Percentiles rank a stretch among this genome's conserved stretches.
Evolutionary conservation across 2,113 vertebrate species (phyloP).

Genomic region (Arizona elegans): DNA sequence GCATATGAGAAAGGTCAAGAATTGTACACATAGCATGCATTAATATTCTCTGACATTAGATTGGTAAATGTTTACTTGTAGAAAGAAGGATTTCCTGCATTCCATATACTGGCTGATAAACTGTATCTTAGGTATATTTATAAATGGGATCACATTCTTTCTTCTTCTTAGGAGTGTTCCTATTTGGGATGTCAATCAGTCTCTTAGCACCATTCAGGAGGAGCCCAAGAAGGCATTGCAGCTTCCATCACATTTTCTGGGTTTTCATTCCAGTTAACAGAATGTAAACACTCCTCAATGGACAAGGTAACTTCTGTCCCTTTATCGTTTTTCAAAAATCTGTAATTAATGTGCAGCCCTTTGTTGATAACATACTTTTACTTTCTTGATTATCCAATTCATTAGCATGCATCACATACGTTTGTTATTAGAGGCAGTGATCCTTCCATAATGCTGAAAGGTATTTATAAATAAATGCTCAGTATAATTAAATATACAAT

Average conservation of each 20-base stretch:
- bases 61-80: conserved; percentile 15
- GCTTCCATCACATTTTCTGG: background rate
- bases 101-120: background rate
- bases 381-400: background rate
- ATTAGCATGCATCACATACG: background rate
- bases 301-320: background rate
- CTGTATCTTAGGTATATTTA: background rate
- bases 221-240: background rate
- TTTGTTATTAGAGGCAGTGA: background rate
- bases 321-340: background rate
- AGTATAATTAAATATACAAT: background rate
- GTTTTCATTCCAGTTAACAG: background rate
- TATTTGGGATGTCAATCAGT: no score
- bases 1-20: conserved; percentile 32
- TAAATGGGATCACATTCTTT: background rate
- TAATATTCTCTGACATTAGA: background rate
- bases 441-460: background rate
- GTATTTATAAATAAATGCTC: background rate
- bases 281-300: background rate
- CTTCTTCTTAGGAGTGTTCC: background rate
- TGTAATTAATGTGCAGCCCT: background rate
- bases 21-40: background rate
- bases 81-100: background rate
- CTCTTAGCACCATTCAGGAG: background rate
- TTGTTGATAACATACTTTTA: background rate